These are phyloP conservation scores for Agonopterix heracliana DNA, from an alignment of 2,888 invertebrate genomes.

Conservation along the genomic window DNA sequence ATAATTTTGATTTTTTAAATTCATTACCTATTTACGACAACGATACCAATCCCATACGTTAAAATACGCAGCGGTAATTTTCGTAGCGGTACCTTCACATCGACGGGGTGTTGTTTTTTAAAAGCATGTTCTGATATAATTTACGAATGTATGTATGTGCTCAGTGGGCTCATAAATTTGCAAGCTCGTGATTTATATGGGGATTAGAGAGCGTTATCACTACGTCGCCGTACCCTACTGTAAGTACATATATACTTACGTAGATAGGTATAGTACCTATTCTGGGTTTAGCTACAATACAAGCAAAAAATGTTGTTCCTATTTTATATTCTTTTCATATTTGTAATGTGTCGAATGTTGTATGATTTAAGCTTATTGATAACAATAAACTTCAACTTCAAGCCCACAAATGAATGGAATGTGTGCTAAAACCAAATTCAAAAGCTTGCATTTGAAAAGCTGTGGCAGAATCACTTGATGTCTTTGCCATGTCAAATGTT, in stretches of 20 bases:
- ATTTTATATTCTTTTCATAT: no score
- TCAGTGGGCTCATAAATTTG: slow-evolving; percentile 63
- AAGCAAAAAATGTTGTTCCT: no score
- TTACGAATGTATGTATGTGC: slow-evolving; percentile 55
- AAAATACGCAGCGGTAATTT: not conserved
- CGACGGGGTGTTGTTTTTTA: slow-evolving; percentile 28
- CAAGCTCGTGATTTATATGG: slow-evolving; percentile 59
- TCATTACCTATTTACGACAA: not conserved
- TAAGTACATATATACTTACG: not conserved
- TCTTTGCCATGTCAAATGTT: slow-evolving; percentile 56
- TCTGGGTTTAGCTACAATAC: not conserved
- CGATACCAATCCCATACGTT: not conserved
- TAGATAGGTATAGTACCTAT: not conserved
- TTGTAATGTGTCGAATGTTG: no score
- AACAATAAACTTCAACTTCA: no score
- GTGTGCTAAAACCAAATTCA: slow-evolving; percentile 28
- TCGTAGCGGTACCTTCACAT: no score
- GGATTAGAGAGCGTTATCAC: slow-evolving; percentile 62
- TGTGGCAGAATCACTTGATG: slow-evolving; percentile 47
- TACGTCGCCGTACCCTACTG: slow-evolving; percentile 24
- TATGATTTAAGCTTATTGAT: no score
- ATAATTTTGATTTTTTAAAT: slow-evolving; percentile 21
- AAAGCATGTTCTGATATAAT: slow-evolving; percentile 34
- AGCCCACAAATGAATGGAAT: not conserved
- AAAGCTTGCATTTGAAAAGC: slow-evolving; percentile 12